These are phyloP conservation scores for Paramuricea clavata DNA, from an alignment of 92 coral and sea anemone species.

Conservation along the genomic window DNA sequence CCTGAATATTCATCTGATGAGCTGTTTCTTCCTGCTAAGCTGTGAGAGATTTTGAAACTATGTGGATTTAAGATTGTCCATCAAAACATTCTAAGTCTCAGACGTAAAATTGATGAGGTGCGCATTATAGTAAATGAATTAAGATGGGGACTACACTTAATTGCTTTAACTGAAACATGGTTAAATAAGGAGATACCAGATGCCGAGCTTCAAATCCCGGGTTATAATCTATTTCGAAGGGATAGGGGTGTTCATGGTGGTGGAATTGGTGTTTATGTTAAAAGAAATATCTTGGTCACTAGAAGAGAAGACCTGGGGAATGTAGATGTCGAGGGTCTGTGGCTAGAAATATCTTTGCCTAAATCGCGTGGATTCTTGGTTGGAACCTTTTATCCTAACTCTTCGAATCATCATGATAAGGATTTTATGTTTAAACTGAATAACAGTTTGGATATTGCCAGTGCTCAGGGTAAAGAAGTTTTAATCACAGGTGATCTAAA, in stretches of 20 bases:
- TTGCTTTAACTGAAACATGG: slow-evolving; percentile 40
- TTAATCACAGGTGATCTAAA: slow-evolving; percentile 34
- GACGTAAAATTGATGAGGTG: background rate
- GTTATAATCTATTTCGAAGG: slow-evolving; percentile 53
- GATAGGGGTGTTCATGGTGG: slow-evolving; percentile 47
- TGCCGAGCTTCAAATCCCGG: slow-evolving; percentile 50
- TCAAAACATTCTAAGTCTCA: background rate
- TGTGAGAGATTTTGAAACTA: too few relatives aligned
- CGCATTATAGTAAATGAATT: background rate
- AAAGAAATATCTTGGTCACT: slow-evolving; percentile 23
- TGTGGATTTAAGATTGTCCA: too few relatives aligned
- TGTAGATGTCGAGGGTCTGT: slow-evolving; percentile 40
- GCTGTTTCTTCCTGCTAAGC: too few relatives aligned
- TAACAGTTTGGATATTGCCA: slow-evolving; percentile 29
- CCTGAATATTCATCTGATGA: too few relatives aligned
- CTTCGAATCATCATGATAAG: slow-evolving; percentile 64
- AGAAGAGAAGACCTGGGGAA: slow-evolving; percentile 43
- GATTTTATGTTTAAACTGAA: slow-evolving; percentile 54
- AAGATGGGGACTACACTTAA: background rate
- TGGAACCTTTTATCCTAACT: slow-evolving; percentile 62
- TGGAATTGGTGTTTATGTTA: slow-evolving; percentile 61
- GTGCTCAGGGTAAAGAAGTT: slow-evolving; percentile 43
- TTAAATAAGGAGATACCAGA: slow-evolving; percentile 43
- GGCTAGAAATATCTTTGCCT: slow-evolving; percentile 54
- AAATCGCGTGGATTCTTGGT: slow-evolving; percentile 64